phyloP scores from a whole-genome alignment of 2,888 invertebrate species.

The Perizoma flavofasciatum region DNA sequence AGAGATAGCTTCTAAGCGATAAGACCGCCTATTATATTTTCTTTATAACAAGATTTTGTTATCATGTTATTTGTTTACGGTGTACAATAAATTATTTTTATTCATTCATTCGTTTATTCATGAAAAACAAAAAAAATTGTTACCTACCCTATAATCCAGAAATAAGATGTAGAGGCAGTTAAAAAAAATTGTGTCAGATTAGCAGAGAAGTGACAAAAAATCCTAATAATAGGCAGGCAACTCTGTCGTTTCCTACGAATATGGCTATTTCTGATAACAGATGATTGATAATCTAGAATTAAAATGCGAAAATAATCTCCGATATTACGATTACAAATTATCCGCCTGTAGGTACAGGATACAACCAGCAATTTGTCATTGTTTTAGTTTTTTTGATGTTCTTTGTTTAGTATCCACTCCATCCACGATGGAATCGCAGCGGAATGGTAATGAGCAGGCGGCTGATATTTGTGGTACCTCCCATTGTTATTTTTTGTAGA shows the following conservation, averaged over 20 bases:
- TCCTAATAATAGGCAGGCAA: too few species aligned
- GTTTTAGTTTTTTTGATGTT: slow-evolving; percentile 55
- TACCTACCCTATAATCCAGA: too few species aligned
- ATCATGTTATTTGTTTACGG: too few species aligned
- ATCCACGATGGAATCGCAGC: slow-evolving; percentile 46
- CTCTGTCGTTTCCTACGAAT: not conserved
- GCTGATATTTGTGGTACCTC: slow-evolving; percentile 42
- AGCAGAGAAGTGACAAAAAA: too few species aligned
- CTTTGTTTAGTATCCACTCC: slow-evolving; percentile 49
- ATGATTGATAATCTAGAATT: not conserved
- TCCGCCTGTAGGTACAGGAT: slow-evolving; percentile 42
- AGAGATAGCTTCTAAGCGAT: too few species aligned
- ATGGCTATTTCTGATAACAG: not conserved
- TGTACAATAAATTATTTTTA: too few species aligned
- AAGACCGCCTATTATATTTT: too few species aligned
- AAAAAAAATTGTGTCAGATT: too few species aligned
- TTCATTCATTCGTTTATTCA: too few species aligned
- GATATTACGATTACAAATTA: not conserved
- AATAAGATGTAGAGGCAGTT: too few species aligned
- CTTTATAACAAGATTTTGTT: too few species aligned
- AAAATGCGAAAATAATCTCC: slow-evolving; percentile 3
- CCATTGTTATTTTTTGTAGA: slow-evolving; percentile 33
- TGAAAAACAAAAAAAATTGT: too few species aligned
- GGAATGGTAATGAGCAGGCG: slow-evolving; percentile 57
- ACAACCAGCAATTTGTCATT: slow-evolving; percentile 52